Conservation (phyloP, 2,888 invertebrate genomes). For the Agrotis puta region DNA sequence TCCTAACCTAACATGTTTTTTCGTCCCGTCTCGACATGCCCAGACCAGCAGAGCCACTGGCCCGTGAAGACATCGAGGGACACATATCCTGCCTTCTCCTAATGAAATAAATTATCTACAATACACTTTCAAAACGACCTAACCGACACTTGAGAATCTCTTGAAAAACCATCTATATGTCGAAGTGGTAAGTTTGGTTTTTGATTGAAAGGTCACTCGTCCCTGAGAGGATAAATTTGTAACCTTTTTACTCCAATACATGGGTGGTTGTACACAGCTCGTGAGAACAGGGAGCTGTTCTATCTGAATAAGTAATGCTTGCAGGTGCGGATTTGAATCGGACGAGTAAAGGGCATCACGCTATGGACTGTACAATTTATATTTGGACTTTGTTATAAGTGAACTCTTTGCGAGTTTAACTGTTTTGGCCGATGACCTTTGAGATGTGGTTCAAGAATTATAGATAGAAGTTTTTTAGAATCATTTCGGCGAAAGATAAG, state of each 20-base stretch:
- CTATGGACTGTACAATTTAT: neutral
- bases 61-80: slow-evolving; percentile 89
- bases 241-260: slow-evolving; percentile 80
- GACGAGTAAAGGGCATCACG: slow-evolving; percentile 42
- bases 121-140: slow-evolving; percentile 62
- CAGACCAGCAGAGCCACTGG: slow-evolving; percentile 81
- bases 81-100: slow-evolving; percentile 90
- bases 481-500: too few species aligned
- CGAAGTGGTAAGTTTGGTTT: slow-evolving; percentile 37
- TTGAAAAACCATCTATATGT: slow-evolving; percentile 27
- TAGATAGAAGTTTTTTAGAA: too few species aligned
- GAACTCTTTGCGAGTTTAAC: neutral
- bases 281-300: slow-evolving; percentile 78
- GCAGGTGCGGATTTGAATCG: slow-evolving; percentile 63
- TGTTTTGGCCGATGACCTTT: neutral
- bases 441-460: too few species aligned
- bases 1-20: slow-evolving; percentile 78
- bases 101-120: slow-evolving; percentile 88
- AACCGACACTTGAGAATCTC: slow-evolving; percentile 50
- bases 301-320: slow-evolving; percentile 65
- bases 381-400: slow-evolving; percentile 2
- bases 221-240: slow-evolving; percentile 81
- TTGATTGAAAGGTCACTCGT: slow-evolving; percentile 38
- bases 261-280: slow-evolving; percentile 71
- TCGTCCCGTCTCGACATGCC: slow-evolving; percentile 85